Evolutionary conservation across 2,113 vertebrate species (phyloP).

Genomic region (Lophotis ruficrista): DNA sequence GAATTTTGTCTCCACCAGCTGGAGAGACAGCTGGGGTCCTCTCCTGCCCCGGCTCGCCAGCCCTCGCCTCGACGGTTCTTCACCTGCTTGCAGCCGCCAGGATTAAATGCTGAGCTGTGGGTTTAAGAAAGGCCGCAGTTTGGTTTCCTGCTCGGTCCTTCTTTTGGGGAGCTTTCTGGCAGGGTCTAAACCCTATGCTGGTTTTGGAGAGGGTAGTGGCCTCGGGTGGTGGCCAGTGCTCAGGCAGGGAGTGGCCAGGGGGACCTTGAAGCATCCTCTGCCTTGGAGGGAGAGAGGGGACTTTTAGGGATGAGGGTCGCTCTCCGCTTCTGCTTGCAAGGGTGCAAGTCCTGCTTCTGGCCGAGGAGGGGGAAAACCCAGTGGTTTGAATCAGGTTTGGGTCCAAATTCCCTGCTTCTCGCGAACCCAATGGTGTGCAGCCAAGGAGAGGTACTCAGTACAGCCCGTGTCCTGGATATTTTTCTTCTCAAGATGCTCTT

Average conservation of each 20-base stretch:
- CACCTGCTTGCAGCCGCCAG: neutral
- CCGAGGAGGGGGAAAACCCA: neutral
- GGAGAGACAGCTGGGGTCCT: slow-evolving; percentile 63
- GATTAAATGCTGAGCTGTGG: fast-evolving
- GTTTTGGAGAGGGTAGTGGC: fast-evolving
- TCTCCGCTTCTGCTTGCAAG: neutral
- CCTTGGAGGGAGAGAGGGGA: neutral
- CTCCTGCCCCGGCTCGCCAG: slow-evolving; percentile 31
- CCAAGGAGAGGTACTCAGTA: neutral
- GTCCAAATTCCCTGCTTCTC: neutral
- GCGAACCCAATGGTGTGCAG: fast-evolving
- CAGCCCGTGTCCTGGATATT: fast-evolving
- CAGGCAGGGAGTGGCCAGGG: fast-evolving
- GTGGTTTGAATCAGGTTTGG: neutral
- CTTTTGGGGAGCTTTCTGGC: fast-evolving
- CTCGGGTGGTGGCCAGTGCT: fast-evolving
- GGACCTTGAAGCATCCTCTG: too few relatives aligned
- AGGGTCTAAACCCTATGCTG: neutral
- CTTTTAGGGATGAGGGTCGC: neutral
- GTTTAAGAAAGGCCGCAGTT: neutral
- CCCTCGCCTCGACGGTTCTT: neutral
- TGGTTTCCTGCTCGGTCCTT: neutral
- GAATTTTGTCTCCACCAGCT: slow-evolving; percentile 64
- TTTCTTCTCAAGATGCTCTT: neutral
- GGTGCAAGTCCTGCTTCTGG: neutral